Evolutionary conservation across 1,140 invertebrate species (phyloP).

Genomic region (Drosophila persimilis): DNA sequence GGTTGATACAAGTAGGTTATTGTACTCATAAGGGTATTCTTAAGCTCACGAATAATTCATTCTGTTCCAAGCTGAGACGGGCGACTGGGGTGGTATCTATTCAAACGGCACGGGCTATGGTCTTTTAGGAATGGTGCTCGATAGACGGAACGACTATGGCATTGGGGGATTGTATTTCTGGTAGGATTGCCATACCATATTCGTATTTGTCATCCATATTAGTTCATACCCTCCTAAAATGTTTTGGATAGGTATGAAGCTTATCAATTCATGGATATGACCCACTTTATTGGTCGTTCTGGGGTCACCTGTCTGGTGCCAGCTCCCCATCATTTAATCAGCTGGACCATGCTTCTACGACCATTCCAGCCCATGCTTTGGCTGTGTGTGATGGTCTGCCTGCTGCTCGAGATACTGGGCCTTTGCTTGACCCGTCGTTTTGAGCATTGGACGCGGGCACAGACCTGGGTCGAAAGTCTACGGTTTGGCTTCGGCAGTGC

Average conservation of each 20-base stretch:
- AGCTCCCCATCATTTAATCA: constrained; percentile 50
- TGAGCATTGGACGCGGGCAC: constrained; percentile 15
- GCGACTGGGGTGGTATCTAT: constrained; percentile 65
- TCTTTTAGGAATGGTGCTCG: constrained; percentile 59
- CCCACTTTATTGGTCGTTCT: constrained; percentile 67
- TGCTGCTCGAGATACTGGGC: constrained; percentile 51
- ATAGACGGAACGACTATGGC: constrained; percentile 51
- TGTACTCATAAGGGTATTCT: background rate
- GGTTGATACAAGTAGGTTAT: constrained; percentile 58
- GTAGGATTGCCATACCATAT: constrained; percentile 11
- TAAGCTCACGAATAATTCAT: background rate
- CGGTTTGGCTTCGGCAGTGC: constrained; percentile 60
- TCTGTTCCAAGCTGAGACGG: constrained; percentile 43
- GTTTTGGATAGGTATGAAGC: constrained; percentile 36
- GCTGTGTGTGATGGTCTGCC: constrained; percentile 54
- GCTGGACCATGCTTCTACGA: constrained; percentile 64
- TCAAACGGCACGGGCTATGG: constrained; percentile 59
- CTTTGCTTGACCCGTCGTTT: constrained; percentile 45
- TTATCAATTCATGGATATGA: constrained; percentile 59
- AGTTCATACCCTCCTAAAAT: background rate
- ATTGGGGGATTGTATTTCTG: constrained; percentile 62
- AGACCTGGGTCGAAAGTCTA: constrained; percentile 38
- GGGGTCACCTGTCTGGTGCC: constrained; percentile 75
- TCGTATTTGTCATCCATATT: background rate
- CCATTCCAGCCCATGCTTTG: constrained; percentile 68